Conservation (phyloP, 2,888 invertebrate species). For the Pecten maximus region DNA sequence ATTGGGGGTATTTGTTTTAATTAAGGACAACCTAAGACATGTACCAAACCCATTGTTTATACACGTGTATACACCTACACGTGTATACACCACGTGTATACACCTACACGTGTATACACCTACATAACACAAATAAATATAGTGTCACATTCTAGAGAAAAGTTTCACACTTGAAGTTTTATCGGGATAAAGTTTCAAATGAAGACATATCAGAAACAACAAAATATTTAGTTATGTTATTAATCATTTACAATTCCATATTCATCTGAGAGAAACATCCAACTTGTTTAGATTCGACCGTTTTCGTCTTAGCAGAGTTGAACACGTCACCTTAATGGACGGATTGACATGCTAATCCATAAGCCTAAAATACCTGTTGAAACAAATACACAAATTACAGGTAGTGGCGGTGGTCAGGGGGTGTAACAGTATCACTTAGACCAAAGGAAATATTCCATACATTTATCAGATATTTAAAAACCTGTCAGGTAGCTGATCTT, state of each 20-base stretch:
- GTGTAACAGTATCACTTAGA: neutral
- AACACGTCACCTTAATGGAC: neutral
- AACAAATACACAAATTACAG: neutral
- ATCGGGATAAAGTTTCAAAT: neutral
- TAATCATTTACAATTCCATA: neutral
- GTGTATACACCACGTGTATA: neutral
- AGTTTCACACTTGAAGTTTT: neutral
- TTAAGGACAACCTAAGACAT: neutral
- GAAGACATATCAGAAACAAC: neutral
- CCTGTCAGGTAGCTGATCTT: conserved; percentile 30
- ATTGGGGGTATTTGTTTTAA: neutral
- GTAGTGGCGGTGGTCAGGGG: neutral
- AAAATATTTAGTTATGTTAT: neutral
- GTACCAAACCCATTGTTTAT: neutral
- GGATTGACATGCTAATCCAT: neutral
- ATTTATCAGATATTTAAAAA: conserved; percentile 33
- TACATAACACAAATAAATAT: neutral
- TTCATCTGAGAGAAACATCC: neutral
- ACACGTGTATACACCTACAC: neutral
- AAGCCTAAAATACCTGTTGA: neutral
- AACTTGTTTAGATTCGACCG: neutral
- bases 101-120: neutral
- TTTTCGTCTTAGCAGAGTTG: neutral
- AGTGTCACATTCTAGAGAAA: neutral
- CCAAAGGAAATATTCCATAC: neutral